A percentile compares a stretch with the other conserved stretches of the same genome.
These are phyloP conservation scores for Ophonus ardosiacus DNA, from an alignment of 2,888 invertebrate species.

Conservation along the genomic window DNA sequence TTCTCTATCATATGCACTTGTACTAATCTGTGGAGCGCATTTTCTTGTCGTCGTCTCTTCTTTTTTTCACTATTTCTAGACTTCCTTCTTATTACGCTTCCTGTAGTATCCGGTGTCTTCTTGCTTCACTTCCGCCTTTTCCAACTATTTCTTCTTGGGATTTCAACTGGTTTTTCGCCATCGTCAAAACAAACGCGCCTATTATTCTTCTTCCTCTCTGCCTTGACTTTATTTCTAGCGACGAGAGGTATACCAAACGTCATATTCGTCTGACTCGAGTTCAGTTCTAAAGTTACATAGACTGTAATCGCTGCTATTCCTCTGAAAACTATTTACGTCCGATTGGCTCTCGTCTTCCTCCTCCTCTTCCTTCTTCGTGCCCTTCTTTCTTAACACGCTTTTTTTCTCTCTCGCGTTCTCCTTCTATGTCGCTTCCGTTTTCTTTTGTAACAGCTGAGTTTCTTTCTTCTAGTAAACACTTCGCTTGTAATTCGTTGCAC, in stretches of 20 bases:
- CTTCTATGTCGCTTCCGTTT: too few species aligned
- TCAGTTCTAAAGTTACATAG: neutral
- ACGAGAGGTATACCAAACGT: neutral
- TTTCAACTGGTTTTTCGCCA: neutral
- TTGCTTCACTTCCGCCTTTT: neutral
- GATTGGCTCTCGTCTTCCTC: too few species aligned
- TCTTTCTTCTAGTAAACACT: too few species aligned
- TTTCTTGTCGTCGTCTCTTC: too few species aligned
- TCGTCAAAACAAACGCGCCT: neutral
- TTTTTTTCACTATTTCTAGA: neutral
- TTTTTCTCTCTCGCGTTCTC: too few species aligned
- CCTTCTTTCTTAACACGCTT: too few species aligned
- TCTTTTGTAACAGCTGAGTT: too few species aligned
- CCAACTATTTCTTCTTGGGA: neutral
- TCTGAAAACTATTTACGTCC: neutral
- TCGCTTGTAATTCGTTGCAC: too few species aligned
- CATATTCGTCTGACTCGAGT: neutral
- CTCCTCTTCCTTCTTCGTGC: too few species aligned
- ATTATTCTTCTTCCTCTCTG: neutral
- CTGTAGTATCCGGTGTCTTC: neutral
- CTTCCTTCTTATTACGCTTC: neutral
- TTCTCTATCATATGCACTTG: conserved; percentile 93
- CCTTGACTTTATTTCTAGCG: neutral
- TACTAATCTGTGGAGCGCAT: conserved; percentile 92
- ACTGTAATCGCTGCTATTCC: neutral